Percentiles rank a stretch among this genome's conserved stretches.
phyloP scores from a whole-genome alignment of 2,113 vertebrate genomes.

The Mus musculus region DNA sequence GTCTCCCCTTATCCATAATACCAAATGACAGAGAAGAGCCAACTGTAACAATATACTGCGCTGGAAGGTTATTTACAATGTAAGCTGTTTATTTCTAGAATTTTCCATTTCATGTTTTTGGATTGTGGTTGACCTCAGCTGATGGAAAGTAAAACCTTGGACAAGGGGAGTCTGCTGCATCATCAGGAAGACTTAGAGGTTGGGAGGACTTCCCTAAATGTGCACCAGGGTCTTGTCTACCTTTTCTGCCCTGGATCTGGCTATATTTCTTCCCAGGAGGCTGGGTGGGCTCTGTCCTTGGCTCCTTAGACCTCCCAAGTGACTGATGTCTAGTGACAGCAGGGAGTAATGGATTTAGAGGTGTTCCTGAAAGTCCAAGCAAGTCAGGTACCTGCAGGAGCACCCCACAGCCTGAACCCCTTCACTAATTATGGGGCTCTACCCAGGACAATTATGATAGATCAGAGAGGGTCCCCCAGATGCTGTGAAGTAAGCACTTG shows the following conservation, averaged over 20 bases:
- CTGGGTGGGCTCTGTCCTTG: fast-evolving
- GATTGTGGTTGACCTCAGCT: background rate
- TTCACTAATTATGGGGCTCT: background rate
- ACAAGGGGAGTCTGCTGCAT: too few relatives aligned
- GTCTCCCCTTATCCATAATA: background rate
- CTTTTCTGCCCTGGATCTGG: background rate
- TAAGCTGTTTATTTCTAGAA: background rate
- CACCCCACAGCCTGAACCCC: background rate
- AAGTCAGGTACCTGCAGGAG: background rate
- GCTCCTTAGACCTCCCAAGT: background rate
- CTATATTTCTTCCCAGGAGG: background rate
- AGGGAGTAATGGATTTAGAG: background rate
- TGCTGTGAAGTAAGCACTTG: background rate
- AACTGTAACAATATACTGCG: background rate
- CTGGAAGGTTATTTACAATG: background rate
- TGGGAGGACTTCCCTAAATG: too few relatives aligned
- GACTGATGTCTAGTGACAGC: background rate
- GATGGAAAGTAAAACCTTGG: background rate
- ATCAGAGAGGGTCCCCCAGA: fast-evolving
- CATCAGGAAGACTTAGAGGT: background rate
- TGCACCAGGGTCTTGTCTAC: fast-evolving
- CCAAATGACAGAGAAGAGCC: background rate
- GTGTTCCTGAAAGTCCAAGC: background rate
- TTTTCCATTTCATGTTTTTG: background rate
- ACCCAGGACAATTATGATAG: background rate